phyloP scores from a whole-genome alignment of 2,888 invertebrate genomes.

The Lepidonotus clava region DNA sequence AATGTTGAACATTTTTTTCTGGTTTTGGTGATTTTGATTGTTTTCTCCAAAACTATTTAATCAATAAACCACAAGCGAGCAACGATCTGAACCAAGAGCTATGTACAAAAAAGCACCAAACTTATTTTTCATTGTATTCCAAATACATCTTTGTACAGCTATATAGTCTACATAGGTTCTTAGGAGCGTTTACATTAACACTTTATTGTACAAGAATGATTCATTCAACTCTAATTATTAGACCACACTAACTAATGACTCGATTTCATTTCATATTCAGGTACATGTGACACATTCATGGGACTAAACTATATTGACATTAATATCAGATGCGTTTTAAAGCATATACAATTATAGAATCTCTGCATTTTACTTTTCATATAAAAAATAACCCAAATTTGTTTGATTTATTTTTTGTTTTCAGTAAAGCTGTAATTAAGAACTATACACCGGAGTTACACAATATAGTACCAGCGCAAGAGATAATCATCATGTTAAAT shows the following conservation, averaged over 20 bases:
- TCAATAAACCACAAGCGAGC: not conserved
- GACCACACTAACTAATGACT: conserved; percentile 27
- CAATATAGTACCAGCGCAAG: not conserved
- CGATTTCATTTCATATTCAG: not conserved
- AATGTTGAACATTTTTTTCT: not conserved
- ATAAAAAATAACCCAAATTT: conserved; percentile 31
- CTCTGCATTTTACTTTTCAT: not conserved
- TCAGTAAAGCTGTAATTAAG: conserved; percentile 11
- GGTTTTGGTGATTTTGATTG: not conserved
- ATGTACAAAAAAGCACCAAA: conserved; percentile 52
- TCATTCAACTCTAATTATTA: not conserved
- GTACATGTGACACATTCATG: not conserved
- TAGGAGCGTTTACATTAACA: not conserved
- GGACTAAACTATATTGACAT: conserved; percentile 7
- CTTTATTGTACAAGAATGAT: conserved; percentile 1
- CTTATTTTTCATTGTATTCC: not conserved
- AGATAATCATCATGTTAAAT: conserved; percentile 2
- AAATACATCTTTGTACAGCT: not conserved
- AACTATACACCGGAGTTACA: conserved; percentile 32
- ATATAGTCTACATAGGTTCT: not conserved
- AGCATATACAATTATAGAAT: not conserved
- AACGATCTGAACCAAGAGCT: not conserved
- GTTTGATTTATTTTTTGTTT: conserved; percentile 4
- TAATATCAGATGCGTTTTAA: not conserved
- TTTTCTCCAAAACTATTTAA: not conserved